A percentile compares a stretch with the other conserved stretches of the same genome.
These are phyloP conservation scores for Melipona quadrifasciata DNA, from an alignment of 1,140 invertebrate species.

Conservation along the genomic window DNA sequence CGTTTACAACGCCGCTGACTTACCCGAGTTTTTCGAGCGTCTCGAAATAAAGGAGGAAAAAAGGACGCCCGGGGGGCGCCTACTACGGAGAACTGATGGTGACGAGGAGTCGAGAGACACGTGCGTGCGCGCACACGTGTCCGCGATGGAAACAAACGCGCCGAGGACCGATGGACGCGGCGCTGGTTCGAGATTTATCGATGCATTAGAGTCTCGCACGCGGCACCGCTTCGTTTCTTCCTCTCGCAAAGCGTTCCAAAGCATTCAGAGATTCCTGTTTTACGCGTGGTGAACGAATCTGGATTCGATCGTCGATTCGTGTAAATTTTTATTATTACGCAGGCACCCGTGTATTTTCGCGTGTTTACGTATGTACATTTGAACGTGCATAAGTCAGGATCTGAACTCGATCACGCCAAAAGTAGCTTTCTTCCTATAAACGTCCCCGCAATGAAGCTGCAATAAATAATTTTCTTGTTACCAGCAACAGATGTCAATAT, in stretches of 20 bases:
- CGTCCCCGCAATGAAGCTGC: too few species aligned
- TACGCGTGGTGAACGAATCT: too few species aligned
- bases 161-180: conserved; percentile 31
- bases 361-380: too few species aligned
- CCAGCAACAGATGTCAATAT: too few species aligned
- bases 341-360: too few species aligned
- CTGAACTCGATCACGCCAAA: too few species aligned
- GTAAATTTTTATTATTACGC: too few species aligned
- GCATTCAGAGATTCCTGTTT: too few species aligned
- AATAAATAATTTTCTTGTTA: too few species aligned
- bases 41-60: background rate
- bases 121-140: conserved; percentile 16
- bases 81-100: conserved; percentile 23
- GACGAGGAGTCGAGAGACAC: conserved; percentile 46
- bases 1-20: background rate
- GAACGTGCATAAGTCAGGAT: too few species aligned
- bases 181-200: conserved; percentile 58
- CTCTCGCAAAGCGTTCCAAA: background rate
- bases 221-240: background rate
- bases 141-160: background rate
- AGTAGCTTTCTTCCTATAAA: too few species aligned
- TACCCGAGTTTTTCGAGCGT: background rate
- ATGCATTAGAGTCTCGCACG: conserved; percentile 56
- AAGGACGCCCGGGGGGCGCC: background rate
- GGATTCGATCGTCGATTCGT: too few species aligned